A percentile compares a stretch with the other conserved stretches of the same genome.
These are phyloP conservation scores for Lota lota DNA, from an alignment of 2,113 vertebrate species.

Conservation along the genomic window DNA sequence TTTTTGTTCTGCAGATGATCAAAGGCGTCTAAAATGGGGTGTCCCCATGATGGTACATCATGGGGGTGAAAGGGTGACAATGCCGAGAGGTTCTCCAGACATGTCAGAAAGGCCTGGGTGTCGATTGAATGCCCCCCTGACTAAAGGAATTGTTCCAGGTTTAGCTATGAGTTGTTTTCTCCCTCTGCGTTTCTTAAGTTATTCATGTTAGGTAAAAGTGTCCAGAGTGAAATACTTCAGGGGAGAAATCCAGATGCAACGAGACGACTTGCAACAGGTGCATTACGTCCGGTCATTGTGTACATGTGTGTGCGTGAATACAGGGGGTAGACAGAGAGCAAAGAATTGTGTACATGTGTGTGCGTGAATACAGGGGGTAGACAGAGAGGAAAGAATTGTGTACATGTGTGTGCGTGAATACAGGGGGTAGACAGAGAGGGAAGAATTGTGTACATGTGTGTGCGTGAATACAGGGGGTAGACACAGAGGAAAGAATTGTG, in stretches of 20 bases:
- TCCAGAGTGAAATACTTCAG: background rate
- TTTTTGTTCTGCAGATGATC: constrained; percentile 93
- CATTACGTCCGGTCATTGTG: background rate
- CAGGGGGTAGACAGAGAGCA: too few species aligned
- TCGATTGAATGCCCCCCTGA: constrained; percentile 59
- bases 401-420: too few species aligned
- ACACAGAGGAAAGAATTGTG: background rate
- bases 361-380: too few species aligned
- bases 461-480: too few species aligned
- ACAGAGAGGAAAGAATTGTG: too few species aligned
- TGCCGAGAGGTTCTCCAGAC: constrained; percentile 76
- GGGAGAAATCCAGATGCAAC: background rate
- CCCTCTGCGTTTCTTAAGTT: background rate
- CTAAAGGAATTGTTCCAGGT: constrained; percentile 53
- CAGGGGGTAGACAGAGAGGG: too few species aligned
- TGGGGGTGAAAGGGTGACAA: constrained; percentile 84
- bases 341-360: too few species aligned
- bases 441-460: too few species aligned
- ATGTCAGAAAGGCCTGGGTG: constrained; percentile 72
- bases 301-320: background rate
- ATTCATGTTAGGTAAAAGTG: background rate
- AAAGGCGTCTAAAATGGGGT: constrained; percentile 81
- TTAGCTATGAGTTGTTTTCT: constrained; percentile 9
- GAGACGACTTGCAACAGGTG: constrained; percentile 17
- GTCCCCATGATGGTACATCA: constrained; percentile 83